Evolutionary conservation across 2,888 invertebrate species (phyloP).

Genomic region (Agelastica alni): DNA sequence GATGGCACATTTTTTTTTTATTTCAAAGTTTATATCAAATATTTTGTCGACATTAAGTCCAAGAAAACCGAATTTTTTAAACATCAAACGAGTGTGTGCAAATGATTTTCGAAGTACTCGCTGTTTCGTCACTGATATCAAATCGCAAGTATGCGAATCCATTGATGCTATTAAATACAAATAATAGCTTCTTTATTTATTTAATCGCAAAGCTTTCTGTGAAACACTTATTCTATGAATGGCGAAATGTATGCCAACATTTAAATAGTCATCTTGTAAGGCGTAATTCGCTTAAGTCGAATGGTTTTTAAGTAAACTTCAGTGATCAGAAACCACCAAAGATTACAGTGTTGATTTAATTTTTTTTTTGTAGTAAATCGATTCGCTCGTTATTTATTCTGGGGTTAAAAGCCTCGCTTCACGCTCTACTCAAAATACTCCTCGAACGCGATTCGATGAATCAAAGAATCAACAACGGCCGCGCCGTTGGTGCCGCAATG

Average conservation of each 20-base stretch:
- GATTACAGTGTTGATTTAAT: too few relatives aligned
- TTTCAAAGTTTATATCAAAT: too few relatives aligned
- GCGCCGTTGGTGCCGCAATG: conserved; percentile 1
- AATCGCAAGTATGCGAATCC: conserved; percentile 2
- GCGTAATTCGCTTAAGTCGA: neutral
- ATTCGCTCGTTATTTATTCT: neutral
- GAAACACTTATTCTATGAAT: conserved; percentile 5
- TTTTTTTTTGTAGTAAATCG: neutral
- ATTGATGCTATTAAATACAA: neutral
- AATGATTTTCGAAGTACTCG: too few relatives aligned
- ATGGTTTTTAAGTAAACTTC: too few relatives aligned
- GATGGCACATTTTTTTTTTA: too few relatives aligned
- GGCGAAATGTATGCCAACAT: conserved; percentile 4
- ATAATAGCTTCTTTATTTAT: neutral
- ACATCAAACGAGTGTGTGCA: too few relatives aligned
- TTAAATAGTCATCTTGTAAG: neutral
- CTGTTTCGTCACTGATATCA: too few relatives aligned
- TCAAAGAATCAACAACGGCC: neutral
- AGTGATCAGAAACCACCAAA: too few relatives aligned
- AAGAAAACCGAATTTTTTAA: too few relatives aligned
- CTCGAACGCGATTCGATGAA: neutral
- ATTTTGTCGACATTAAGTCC: too few relatives aligned
- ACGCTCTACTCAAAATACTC: neutral
- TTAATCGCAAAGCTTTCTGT: too few relatives aligned
- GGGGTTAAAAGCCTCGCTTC: neutral